Conservation (phyloP, 2,888 invertebrate genomes). For the Calameuta filiformis region DNA sequence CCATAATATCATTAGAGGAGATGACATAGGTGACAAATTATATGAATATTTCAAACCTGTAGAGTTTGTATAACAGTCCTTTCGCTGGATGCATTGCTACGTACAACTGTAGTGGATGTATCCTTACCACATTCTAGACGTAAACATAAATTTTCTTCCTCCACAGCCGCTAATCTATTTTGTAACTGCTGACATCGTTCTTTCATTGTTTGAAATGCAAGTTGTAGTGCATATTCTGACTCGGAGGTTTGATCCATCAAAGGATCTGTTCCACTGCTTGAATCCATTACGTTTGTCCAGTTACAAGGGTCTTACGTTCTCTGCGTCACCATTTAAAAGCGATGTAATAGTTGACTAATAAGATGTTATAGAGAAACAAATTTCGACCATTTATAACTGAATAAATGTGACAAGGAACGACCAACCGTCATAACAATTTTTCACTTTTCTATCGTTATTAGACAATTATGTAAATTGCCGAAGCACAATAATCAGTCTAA, state of each 20-base stretch:
- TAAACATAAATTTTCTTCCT: slow-evolving; percentile 81
- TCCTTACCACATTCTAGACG: slow-evolving; percentile 62
- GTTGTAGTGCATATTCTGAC: slow-evolving; percentile 73
- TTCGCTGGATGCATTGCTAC: slow-evolving; percentile 31
- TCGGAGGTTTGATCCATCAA: slow-evolving; percentile 32
- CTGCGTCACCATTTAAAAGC: no score
- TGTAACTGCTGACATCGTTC: slow-evolving; percentile 84
- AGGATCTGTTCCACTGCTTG: slow-evolving; percentile 16
- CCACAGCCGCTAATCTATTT: slow-evolving; percentile 75
- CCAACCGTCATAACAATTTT: no score
- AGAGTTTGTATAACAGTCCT: slow-evolving; percentile 33
- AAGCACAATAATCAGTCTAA: no score
- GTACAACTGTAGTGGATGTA: slow-evolving; percentile 27
- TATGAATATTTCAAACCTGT: slow-evolving; percentile 34
- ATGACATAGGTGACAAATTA: background rate
- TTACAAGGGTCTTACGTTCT: no score
- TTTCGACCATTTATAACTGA: no score
- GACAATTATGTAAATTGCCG: no score
- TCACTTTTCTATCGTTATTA: no score
- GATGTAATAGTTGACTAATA: no score
- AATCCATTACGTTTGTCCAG: slow-evolving; percentile 15
- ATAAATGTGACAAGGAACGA: no score
- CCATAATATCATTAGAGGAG: background rate
- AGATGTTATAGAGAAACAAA: no score
- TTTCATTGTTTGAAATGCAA: slow-evolving; percentile 84